Percentiles rank a stretch among this genome's conserved stretches.
Evolutionary conservation across 2,113 vertebrate species (phyloP).

Genomic region (Anarrhichthys ocellatus): DNA sequence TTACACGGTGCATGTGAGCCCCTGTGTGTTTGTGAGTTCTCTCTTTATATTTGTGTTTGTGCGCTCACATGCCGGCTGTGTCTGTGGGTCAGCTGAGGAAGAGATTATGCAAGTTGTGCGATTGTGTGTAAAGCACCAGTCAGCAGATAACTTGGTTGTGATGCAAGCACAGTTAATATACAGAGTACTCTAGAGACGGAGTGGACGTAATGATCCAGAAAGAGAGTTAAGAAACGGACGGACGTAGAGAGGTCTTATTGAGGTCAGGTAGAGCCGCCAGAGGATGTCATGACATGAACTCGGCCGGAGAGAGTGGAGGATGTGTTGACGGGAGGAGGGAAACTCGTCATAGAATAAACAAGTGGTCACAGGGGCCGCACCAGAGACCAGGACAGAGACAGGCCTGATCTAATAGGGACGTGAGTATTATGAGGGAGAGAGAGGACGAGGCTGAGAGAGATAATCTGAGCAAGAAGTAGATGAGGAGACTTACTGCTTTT

Average conservation of each 20-base stretch:
- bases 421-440: slow-evolving; percentile 16
- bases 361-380: slow-evolving; percentile 18
- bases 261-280: slow-evolving; percentile 4
- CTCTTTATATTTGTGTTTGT: background rate
- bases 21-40: too few relatives aligned
- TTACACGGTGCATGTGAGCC: too few relatives aligned
- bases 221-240: background rate
- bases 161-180: slow-evolving; percentile 48
- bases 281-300: slow-evolving; percentile 25
- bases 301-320: background rate
- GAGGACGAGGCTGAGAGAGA: slow-evolving; percentile 14
- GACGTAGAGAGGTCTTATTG: slow-evolving; percentile 17
- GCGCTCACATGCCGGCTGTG: too few relatives aligned
- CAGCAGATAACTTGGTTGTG: slow-evolving; percentile 55
- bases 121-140: slow-evolving; percentile 34
- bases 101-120: slow-evolving; percentile 43
- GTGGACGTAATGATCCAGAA: background rate
- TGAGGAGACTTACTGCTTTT: slow-evolving; percentile 5
- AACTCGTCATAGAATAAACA: slow-evolving; percentile 53
- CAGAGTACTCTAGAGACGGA: slow-evolving; percentile 40
- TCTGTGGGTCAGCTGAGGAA: slow-evolving; percentile 14
- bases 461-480: slow-evolving; percentile 21
- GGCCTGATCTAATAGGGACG: slow-evolving; percentile 44
- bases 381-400: slow-evolving; percentile 34
- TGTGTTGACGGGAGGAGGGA: slow-evolving; percentile 7